Evolutionary conservation across 1,140 invertebrate genomes (phyloP).

Genomic region (Fopius arisanus): DNA sequence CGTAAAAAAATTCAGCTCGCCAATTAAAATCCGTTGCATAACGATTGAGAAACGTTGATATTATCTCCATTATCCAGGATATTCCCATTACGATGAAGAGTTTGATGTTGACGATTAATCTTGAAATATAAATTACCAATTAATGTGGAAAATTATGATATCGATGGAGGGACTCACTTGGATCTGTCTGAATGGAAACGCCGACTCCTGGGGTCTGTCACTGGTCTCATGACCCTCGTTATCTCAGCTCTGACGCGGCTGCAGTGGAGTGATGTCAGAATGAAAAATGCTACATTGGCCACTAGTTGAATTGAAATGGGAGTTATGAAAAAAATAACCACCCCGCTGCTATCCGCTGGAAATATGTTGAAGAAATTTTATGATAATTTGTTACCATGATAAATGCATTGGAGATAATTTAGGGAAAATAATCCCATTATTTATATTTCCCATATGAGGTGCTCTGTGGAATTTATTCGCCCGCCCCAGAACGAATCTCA

Average conservation of each 20-base stretch:
- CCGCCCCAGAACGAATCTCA: too few species aligned
- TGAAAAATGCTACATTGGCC: constrained; percentile 73
- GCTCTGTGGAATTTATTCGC: too few species aligned
- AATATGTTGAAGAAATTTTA: background rate
- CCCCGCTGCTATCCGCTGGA: constrained; percentile 26
- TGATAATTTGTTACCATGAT: background rate
- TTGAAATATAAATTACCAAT: constrained; percentile 49
- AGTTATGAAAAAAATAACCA: constrained; percentile 70
- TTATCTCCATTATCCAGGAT: constrained; percentile 73
- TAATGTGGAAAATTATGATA: background rate
- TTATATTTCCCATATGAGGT: too few species aligned
- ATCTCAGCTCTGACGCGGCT: constrained; percentile 75
- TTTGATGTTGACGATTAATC: constrained; percentile 75
- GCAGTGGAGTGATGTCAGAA: constrained; percentile 72
- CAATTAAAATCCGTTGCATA: constrained; percentile 31
- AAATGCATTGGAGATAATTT: too few species aligned
- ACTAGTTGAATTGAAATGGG: constrained; percentile 71
- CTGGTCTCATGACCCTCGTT: constrained; percentile 67
- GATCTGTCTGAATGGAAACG: constrained; percentile 71
- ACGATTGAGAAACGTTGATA: constrained; percentile 61
- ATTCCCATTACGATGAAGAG: constrained; percentile 81
- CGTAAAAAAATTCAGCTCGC: constrained; percentile 46
- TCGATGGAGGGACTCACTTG: constrained; percentile 64
- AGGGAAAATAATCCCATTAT: too few species aligned
- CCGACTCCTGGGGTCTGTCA: constrained; percentile 58